A percentile compares a stretch with the other conserved stretches of the same genome.
Evolutionary conservation across 1,140 invertebrate genomes (phyloP).

Genomic region (Leptopilina boulardi): DNA sequence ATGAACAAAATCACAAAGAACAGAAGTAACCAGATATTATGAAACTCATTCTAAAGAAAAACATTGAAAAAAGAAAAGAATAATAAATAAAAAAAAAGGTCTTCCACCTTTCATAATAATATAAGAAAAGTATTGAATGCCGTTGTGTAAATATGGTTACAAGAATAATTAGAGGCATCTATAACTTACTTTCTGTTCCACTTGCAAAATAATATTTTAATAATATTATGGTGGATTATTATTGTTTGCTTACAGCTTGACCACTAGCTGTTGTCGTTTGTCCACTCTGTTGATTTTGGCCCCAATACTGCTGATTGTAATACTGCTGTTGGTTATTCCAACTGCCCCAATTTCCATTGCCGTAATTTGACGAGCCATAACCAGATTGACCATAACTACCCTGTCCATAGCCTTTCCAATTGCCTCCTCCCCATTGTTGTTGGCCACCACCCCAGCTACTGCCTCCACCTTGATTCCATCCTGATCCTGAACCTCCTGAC

Average conservation of each 20-base stretch:
- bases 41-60: no score
- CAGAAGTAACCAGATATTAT: no score
- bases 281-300: slow-evolving; percentile 65
- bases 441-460: slow-evolving; percentile 55
- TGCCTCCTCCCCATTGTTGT: slow-evolving; percentile 63
- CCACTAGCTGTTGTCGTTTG: slow-evolving; percentile 61
- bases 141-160: slow-evolving; percentile 37
- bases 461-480: slow-evolving; percentile 53
- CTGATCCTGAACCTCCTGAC: slow-evolving; percentile 51
- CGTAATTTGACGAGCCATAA: slow-evolving; percentile 66
- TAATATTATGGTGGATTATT: slow-evolving; percentile 63
- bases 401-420: slow-evolving; percentile 71
- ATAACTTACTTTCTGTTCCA: slow-evolving; percentile 69
- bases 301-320: slow-evolving; percentile 75
- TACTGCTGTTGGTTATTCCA: slow-evolving; percentile 66
- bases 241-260: slow-evolving; percentile 72
- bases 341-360: slow-evolving; percentile 72
- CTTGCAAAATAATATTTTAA: slow-evolving; percentile 49
- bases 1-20: no score
- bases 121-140: slow-evolving; percentile 23
- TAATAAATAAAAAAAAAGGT: not conserved
- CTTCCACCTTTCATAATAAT: not conserved
- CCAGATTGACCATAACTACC: slow-evolving; percentile 59
- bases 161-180: slow-evolving; percentile 49
- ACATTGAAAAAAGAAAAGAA: no score